Evolutionary conservation across 2,113 vertebrate species (phyloP).

Genomic region (Paraplagusia blochii): DNA sequence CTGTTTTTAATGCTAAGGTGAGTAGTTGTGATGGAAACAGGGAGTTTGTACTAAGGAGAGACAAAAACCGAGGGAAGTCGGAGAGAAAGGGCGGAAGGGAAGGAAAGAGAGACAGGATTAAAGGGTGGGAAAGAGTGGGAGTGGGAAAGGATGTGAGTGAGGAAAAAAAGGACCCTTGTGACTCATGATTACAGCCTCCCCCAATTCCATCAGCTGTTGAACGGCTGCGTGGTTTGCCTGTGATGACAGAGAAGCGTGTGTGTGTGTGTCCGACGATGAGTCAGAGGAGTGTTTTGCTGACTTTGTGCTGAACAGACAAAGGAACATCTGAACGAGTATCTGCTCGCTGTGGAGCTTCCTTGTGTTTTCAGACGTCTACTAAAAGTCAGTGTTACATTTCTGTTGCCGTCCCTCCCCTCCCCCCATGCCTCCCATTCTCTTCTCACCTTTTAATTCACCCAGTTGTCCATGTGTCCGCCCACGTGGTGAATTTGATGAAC

Average conservation of each 20-base stretch:
- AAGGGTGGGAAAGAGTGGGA: constrained; percentile 15
- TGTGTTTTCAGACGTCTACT: too few relatives aligned
- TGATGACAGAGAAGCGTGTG: constrained; percentile 54
- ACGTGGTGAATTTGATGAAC: constrained; percentile 86
- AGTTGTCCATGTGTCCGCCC: constrained; percentile 95
- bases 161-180: constrained; percentile 57
- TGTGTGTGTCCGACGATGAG: too few relatives aligned
- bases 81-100: too few relatives aligned
- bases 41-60: too few relatives aligned
- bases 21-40: too few relatives aligned
- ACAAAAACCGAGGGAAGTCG: too few relatives aligned
- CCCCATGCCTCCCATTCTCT: background rate
- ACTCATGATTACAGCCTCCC: constrained; percentile 54
- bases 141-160: constrained; percentile 43
- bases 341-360: too few relatives aligned
- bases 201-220: constrained; percentile 69
- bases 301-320: constrained; percentile 57
- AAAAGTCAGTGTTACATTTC: too few relatives aligned
- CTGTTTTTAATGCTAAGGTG: too few relatives aligned
- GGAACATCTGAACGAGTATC: constrained; percentile 39
- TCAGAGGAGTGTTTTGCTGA: constrained; percentile 36
- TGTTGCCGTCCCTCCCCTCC: too few relatives aligned
- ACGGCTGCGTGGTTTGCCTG: constrained; percentile 49
- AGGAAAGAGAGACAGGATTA: too few relatives aligned
- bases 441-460: constrained; percentile 1